These are phyloP conservation scores for Drosophila tropicalis DNA, from an alignment of 1,140 invertebrate genomes.

Conservation along the genomic window DNA sequence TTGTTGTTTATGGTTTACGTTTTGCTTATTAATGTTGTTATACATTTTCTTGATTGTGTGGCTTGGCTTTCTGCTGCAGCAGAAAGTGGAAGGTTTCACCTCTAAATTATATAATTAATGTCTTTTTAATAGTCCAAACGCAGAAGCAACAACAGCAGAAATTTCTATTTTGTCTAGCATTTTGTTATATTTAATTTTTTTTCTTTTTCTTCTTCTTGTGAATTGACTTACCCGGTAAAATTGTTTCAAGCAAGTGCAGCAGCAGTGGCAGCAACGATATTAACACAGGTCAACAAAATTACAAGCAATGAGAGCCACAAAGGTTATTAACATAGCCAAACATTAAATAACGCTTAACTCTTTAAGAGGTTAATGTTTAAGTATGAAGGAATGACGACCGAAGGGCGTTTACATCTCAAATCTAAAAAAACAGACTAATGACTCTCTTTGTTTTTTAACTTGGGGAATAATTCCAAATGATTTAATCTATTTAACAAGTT, in stretches of 20 bases:
- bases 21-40: constrained; percentile 49
- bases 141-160: constrained; percentile 26
- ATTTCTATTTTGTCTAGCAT: constrained; percentile 25
- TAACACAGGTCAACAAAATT: constrained; percentile 11
- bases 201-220: constrained; percentile 14
- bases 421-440: too few species aligned
- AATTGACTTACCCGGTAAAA: constrained; percentile 42
- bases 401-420: too few species aligned
- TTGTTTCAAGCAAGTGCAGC: constrained; percentile 2
- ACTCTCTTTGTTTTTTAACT: too few species aligned
- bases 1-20: constrained; percentile 66
- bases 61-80: constrained; percentile 46
- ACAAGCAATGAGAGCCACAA: not conserved
- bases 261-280: not conserved
- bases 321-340: not conserved
- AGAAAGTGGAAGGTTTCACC: constrained; percentile 76
- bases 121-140: constrained; percentile 60
- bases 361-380: too few species aligned
- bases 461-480: too few species aligned
- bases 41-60: constrained; percentile 23
- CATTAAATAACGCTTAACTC: not conserved
- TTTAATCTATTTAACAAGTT: too few species aligned
- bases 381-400: too few species aligned
- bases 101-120: constrained; percentile 76
- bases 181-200: constrained; percentile 3